Base-by-base conservation (phyloP, 2,888 invertebrate species). In the Barypeithes pellucidus region DNA sequence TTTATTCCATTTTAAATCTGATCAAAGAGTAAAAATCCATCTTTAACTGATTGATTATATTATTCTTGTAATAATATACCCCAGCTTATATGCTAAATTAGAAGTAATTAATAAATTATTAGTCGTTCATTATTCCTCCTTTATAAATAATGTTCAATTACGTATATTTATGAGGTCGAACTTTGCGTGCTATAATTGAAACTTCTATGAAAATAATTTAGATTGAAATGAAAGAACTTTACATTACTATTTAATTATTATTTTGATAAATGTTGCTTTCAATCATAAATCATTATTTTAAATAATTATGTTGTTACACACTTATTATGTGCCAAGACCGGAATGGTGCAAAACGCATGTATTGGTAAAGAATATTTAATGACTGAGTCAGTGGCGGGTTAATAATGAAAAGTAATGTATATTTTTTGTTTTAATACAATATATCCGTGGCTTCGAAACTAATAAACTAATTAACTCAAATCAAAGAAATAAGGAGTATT, bases 151-250 rank as follows among this genome's bases (percentile, higher is more conserved):
- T 61, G 29, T 43, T 61, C 57, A 57, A 67, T 67, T 68, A 61
- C 68, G 52, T 68, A 36, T 47, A 36, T 61, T 50, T 68, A 36
- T 61, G 57, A 57, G 54, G 61, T 65, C 65, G 50, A 65, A 52
- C 65, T 14, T 68, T 52, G 68, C 68, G 68, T 68, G 68, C 61
- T 14, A 68, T 52, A 61, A 50, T 68, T 39, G 68, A 61, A 68
- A 61, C 41, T 68, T 61, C 24, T 33, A 61, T 68, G 36, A 61
- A 61, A 68, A 33, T 24, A 47, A 61, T 22, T 61, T 68, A 57
- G 9, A 67, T 52, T 4, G 18, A 67, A 50, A 57, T 29, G 39
- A 57, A 68, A 61, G 12, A 50, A 68, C 39, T 68, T 22, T 61
- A 50, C 33, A 16, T 61, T 47, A 39, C 33, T 39, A 12, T 60